A percentile compares a stretch with the other conserved stretches of the same genome.
Conservation (phyloP, 2,797 vertebrate species). For the Hypotaenidia okinawae region DNA sequence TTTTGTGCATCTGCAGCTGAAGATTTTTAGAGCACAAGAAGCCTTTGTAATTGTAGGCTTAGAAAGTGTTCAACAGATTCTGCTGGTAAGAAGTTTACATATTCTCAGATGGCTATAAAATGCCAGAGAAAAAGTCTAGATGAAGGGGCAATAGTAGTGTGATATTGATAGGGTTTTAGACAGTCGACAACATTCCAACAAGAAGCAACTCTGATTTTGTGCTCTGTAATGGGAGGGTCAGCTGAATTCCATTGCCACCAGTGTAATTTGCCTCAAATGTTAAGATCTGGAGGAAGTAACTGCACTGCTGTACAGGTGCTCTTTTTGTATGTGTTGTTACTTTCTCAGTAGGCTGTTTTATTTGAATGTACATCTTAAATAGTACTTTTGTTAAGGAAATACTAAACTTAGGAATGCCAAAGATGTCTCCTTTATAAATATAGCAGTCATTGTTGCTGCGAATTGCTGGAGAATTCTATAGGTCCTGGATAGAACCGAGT, state of each 20-base stretch:
- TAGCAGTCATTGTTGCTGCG: conserved; percentile 8
- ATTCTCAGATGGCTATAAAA: conserved; percentile 30
- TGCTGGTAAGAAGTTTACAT: conserved; percentile 39
- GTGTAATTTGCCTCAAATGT: background rate
- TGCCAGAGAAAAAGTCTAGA: background rate
- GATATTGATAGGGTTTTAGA: background rate
- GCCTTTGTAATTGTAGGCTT: conserved; percentile 43
- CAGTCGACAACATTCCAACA: background rate
- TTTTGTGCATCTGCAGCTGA: conserved; percentile 49
- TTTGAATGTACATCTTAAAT: conserved; percentile 7
- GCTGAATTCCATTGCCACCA: background rate
- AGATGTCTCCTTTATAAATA: background rate
- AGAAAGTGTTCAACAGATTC: conserved; percentile 32
- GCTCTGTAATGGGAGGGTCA: background rate
- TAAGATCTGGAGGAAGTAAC: background rate
- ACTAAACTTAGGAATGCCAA: background rate
- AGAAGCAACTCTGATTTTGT: background rate
- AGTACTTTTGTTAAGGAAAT: conserved; percentile 29
- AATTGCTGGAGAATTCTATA: conserved; percentile 10
- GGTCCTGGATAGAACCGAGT: background rate
- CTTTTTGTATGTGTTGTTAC: background rate
- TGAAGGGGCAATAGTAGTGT: background rate
- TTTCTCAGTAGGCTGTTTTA: background rate
- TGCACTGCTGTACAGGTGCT: background rate
- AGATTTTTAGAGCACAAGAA: conserved; percentile 22